These are phyloP conservation scores for Syrista parreyssii DNA, from an alignment of 2,888 invertebrate species.

Conservation along the genomic window DNA sequence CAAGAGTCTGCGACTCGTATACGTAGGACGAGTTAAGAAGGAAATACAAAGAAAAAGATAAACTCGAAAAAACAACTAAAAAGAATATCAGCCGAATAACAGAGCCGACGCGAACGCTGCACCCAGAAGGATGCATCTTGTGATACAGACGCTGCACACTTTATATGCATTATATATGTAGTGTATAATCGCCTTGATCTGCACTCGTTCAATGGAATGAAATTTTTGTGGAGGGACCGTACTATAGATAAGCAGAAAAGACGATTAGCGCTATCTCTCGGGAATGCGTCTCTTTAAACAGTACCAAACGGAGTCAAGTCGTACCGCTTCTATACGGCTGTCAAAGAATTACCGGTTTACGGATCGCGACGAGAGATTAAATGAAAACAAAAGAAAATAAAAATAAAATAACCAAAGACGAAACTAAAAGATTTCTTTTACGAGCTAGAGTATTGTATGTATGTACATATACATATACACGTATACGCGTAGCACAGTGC, in stretches of 20 bases:
- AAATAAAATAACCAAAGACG: not conserved
- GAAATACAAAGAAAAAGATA: too few relatives aligned
- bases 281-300: not conserved
- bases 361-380: not conserved
- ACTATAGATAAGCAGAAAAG: not conserved
- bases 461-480: not conserved
- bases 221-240: not conserved
- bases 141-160: not conserved
- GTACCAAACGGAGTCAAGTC: not conserved
- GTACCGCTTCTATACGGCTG: not conserved
- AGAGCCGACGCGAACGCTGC: not conserved
- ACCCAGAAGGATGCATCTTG: not conserved
- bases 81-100: not conserved
- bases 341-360: not conserved
- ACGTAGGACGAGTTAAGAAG: not conserved
- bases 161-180: not conserved
- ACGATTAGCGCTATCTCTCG: not conserved
- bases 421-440: too few relatives aligned
- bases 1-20: not conserved
- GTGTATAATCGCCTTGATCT: not conserved
- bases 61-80: not conserved
- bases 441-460: too few relatives aligned
- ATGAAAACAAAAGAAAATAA: not conserved
- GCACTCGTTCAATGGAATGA: not conserved
- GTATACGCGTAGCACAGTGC: not conserved